Evolutionary conservation across 2,113 vertebrate genomes (phyloP).

Genomic region (Ovis canadensis): DNA sequence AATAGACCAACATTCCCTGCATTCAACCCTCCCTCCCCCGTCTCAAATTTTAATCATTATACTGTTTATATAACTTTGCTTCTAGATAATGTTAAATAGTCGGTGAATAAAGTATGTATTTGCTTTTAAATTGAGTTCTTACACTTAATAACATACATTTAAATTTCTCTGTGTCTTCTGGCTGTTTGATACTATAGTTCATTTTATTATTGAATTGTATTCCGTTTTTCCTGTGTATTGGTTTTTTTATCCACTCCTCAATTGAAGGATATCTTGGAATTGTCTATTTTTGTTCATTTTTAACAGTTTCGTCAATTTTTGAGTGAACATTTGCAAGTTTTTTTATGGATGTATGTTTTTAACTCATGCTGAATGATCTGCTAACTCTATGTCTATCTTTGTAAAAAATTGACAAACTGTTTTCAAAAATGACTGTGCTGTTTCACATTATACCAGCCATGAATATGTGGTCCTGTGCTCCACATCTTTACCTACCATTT

Average conservation of each 20-base stretch:
- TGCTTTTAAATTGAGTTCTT: not conserved
- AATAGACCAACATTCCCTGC: rapidly evolving
- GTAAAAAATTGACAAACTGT: not conserved
- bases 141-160: not conserved
- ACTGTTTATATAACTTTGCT: not conserved
- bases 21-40: rapidly evolving
- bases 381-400: not conserved
- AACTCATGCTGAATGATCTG: no score
- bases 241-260: not conserved
- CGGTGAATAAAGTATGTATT: not conserved
- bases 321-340: not conserved
- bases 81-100: not conserved
- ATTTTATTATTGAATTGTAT: not conserved
- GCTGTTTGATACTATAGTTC: not conserved
- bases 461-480: no score
- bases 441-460: not conserved
- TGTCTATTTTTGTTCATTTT: not conserved
- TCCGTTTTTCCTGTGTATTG: not conserved
- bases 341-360: not conserved
- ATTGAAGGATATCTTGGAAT: not conserved
- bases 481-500: not conserved
- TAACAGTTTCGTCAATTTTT: not conserved
- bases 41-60: not conserved
- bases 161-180: not conserved
- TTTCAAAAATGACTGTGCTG: not conserved